Evolutionary conservation across 2,888 invertebrate species (phyloP).

Genomic region (Chloroclysta siterata): DNA sequence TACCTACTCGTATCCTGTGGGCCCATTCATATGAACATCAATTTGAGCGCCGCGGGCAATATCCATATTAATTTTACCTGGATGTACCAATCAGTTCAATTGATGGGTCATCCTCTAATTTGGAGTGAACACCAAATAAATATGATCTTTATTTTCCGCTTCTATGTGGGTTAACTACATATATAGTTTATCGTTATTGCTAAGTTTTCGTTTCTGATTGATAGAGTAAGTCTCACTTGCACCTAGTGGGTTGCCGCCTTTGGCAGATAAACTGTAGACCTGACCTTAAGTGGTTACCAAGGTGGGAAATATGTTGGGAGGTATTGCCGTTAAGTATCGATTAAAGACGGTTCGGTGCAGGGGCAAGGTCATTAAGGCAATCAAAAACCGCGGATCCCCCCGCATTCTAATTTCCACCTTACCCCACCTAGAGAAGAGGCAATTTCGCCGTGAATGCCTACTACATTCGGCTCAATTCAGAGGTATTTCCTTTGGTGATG

Average conservation of each 20-base stretch:
- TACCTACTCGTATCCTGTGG: neutral
- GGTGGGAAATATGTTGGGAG: constrained; percentile 4
- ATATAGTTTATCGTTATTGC: neutral
- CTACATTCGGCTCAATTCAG: constrained; percentile 42
- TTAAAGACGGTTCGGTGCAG: constrained; percentile 54
- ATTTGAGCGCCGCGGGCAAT: neutral
- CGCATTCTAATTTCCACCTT: constrained; percentile 46
- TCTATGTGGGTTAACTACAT: neutral
- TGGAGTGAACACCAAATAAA: constrained; percentile 19
- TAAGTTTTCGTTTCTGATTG: neutral
- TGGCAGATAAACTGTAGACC: neutral
- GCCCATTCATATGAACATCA: neutral
- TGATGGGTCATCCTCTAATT: constrained; percentile 31
- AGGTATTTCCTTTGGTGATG: constrained; percentile 49
- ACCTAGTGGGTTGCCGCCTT: neutral
- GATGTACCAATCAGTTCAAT: constrained; percentile 31
- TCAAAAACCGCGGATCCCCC: constrained; percentile 41
- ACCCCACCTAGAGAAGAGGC: constrained; percentile 36
- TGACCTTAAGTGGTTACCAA: neutral
- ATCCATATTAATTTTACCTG: constrained; percentile 27
- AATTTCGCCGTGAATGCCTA: constrained; percentile 39
- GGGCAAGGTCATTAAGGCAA: constrained; percentile 57
- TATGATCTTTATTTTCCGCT: constrained; percentile 34
- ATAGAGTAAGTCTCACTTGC: neutral
- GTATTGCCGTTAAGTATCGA: constrained; percentile 55